Conservation (phyloP, 1,140 invertebrate species). For the Chionoecetes opilio region DNA sequence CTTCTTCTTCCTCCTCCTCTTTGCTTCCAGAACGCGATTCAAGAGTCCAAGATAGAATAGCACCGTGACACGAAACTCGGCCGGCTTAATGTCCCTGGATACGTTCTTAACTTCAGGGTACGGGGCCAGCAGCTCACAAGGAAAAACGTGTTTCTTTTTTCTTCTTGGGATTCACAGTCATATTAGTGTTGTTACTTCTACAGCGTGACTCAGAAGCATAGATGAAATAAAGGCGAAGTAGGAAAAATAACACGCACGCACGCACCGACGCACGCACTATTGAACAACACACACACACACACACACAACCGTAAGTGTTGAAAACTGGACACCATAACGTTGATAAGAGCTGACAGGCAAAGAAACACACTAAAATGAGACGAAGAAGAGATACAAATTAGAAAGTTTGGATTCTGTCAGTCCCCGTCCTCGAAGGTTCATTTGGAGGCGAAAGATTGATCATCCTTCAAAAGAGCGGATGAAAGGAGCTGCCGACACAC, state of each 20-base stretch:
- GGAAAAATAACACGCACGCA: neutral
- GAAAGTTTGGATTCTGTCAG: neutral
- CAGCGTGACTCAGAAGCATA: neutral
- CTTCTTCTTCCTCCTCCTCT: neutral
- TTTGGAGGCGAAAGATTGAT: conserved; percentile 6
- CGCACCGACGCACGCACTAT: neutral
- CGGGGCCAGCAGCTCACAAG: neutral
- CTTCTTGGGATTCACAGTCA: neutral
- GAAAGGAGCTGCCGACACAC: neutral
- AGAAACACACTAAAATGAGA: neutral
- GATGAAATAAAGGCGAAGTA: neutral
- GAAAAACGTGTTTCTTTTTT: neutral
- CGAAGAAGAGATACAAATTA: neutral
- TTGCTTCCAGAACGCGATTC: neutral
- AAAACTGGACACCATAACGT: too few relatives aligned
- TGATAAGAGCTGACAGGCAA: neutral
- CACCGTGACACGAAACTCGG: neutral
- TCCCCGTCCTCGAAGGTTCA: neutral
- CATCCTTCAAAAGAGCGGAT: conserved; percentile 18
- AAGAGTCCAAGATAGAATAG: conserved; percentile 20
- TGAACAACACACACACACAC: neutral
- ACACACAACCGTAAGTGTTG: neutral
- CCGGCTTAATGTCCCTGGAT: conserved; percentile 16
- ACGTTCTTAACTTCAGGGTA: conserved; percentile 20
- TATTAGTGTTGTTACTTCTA: conserved; percentile 11